These are phyloP conservation scores for Yponomeuta plumbellus DNA, from an alignment of 2,888 invertebrate species.

Conservation along the genomic window DNA sequence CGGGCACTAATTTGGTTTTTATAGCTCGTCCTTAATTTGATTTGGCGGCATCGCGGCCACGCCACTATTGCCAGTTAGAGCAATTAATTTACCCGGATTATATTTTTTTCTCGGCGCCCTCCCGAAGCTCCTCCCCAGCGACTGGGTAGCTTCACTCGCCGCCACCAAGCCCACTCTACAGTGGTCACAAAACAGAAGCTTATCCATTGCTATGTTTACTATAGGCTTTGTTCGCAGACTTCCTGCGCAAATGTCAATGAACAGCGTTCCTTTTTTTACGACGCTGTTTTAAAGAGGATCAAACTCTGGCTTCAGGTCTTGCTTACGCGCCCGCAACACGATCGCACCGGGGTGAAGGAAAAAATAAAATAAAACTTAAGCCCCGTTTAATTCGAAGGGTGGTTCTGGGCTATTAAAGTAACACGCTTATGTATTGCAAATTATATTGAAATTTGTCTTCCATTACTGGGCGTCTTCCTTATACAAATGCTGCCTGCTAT, in stretches of 20 bases:
- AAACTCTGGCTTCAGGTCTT: constrained; percentile 22
- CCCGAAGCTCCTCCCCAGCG: constrained; percentile 32
- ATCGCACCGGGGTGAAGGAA: constrained; percentile 60
- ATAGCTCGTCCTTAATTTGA: constrained; percentile 77
- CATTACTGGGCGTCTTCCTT: constrained; percentile 75
- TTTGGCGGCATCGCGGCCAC: constrained; percentile 74
- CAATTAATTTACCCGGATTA: constrained; percentile 77
- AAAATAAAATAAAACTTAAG: constrained; percentile 77
- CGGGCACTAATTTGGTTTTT: constrained; percentile 78
- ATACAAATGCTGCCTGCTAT: constrained; percentile 77
- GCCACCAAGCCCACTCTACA: constrained; percentile 1
- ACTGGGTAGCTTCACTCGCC: constrained; percentile 34
- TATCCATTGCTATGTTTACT: constrained; percentile 6
- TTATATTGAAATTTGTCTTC: constrained; percentile 78
- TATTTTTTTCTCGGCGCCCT: constrained; percentile 61
- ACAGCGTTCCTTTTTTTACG: neutral
- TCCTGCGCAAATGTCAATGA: neutral
- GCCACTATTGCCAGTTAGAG: constrained; percentile 72
- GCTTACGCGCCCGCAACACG: constrained; percentile 53
- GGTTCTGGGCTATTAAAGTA: constrained; percentile 78
- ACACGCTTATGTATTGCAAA: constrained; percentile 79
- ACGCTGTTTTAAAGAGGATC: neutral
- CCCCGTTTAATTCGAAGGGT: constrained; percentile 78
- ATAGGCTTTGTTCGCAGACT: neutral
- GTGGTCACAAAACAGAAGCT: neutral